A percentile compares a stretch with the other conserved stretches of the same genome.
These are phyloP conservation scores for Rhamphomyia laevipes DNA, from an alignment of 2,888 invertebrate genomes.

Conservation along the genomic window DNA sequence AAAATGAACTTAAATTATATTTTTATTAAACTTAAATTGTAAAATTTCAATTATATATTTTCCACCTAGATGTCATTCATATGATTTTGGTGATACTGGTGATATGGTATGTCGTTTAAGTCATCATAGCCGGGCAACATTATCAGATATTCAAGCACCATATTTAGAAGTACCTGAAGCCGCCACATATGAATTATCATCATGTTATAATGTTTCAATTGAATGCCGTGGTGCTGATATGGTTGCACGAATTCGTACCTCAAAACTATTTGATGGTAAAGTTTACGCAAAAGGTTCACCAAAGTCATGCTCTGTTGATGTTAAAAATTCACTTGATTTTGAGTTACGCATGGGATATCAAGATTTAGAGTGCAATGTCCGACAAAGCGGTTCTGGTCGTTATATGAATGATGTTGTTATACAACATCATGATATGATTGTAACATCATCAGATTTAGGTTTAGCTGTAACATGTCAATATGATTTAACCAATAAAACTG, in stretches of 20 bases:
- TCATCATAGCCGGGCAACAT: constrained; percentile 78
- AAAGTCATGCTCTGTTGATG: constrained; percentile 81
- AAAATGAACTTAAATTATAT: too few relatives aligned
- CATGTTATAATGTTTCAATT: constrained; percentile 88
- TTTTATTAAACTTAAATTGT: too few relatives aligned
- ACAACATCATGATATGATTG: constrained; percentile 91
- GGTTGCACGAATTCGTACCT: constrained; percentile 83
- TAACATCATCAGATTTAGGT: constrained; percentile 87
- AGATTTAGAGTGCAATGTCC: constrained; percentile 83
- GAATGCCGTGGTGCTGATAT: constrained; percentile 85
- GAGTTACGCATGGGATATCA: constrained; percentile 85
- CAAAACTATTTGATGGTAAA: constrained; percentile 85
- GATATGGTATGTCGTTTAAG: constrained; percentile 86
- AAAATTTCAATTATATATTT: too few relatives aligned
- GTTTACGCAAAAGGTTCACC: constrained; percentile 90
- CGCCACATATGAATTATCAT: constrained; percentile 79
- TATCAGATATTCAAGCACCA: constrained; percentile 79
- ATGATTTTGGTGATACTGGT: constrained; percentile 86
- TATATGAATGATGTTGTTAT: constrained; percentile 88
- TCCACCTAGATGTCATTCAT: constrained; percentile 82
- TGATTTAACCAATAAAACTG: constrained; percentile 87
- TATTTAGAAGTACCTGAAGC: constrained; percentile 83
- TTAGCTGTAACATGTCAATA: constrained; percentile 89
- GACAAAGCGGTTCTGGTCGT: constrained; percentile 73
- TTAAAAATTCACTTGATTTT: constrained; percentile 77